Conservation (phyloP, 2,797 vertebrate species). For the Phrynocephalus forsythii region DNA sequence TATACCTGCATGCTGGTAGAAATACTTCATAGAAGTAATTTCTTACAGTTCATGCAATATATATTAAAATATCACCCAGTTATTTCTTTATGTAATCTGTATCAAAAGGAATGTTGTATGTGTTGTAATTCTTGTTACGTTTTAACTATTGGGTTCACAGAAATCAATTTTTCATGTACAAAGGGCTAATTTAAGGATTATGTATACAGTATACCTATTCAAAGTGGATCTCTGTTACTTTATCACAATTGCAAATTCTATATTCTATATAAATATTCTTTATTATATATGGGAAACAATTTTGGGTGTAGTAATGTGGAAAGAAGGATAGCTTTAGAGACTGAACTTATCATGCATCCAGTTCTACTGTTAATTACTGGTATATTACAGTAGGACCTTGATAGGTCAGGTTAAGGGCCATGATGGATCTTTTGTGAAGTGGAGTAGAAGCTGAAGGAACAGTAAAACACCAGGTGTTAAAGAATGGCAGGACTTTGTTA, state of each 20-base stretch:
- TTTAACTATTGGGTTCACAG: conserved; percentile 19
- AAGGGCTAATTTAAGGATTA: background rate
- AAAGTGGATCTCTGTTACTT: background rate
- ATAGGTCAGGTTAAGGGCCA: too few relatives aligned
- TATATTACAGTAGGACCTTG: too few relatives aligned
- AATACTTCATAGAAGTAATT: conserved; percentile 52
- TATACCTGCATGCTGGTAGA: conserved; percentile 78
- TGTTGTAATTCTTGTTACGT: conserved; percentile 14
- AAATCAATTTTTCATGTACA: background rate
- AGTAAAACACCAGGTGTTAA: too few relatives aligned
- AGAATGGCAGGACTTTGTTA: too few relatives aligned
- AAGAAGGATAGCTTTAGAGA: too few relatives aligned
- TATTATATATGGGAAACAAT: too few relatives aligned
- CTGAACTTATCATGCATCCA: too few relatives aligned
- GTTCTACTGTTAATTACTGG: too few relatives aligned
- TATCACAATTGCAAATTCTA: background rate
- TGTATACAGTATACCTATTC: background rate
- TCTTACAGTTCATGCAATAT: conserved; percentile 15
- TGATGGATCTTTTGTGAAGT: too few relatives aligned
- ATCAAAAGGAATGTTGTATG: conserved; percentile 37
- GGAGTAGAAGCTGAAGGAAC: too few relatives aligned
- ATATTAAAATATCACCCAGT: conserved; percentile 26
- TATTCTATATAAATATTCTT: background rate
- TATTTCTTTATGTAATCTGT: conserved; percentile 21
- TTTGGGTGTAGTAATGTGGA: too few relatives aligned